A percentile compares a stretch with the other conserved stretches of the same genome.
These are phyloP conservation scores for Panzeria rudis DNA, from an alignment of 2,888 invertebrate species.

Conservation along the genomic window DNA sequence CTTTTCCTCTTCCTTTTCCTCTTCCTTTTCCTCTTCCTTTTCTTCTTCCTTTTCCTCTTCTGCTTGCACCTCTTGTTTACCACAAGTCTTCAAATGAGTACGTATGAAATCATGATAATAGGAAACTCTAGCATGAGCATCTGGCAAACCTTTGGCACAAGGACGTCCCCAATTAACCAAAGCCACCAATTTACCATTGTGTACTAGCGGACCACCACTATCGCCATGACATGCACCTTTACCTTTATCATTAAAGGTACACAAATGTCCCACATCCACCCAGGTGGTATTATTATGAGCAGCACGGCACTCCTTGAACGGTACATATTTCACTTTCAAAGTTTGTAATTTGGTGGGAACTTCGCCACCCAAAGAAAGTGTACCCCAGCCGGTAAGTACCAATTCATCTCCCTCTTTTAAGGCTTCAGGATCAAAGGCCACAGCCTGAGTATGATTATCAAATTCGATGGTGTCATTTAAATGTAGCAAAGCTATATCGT, in stretches of 20 bases:
- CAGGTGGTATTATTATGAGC: slow-evolving; percentile 84
- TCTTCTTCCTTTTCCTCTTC: slow-evolving; percentile 3
- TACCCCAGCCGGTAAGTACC: slow-evolving; percentile 87
- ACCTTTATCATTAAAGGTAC: slow-evolving; percentile 85
- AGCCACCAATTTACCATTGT: slow-evolving; percentile 79
- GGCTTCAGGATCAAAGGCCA: slow-evolving; percentile 83
- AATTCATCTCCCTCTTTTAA: slow-evolving; percentile 84
- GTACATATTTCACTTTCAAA: slow-evolving; percentile 85
- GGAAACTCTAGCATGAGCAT: slow-evolving; percentile 81
- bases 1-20: neutral
- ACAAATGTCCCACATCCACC: slow-evolving; percentile 86
- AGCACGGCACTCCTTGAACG: slow-evolving; percentile 85
- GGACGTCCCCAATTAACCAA: slow-evolving; percentile 83
- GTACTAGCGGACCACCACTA: slow-evolving; percentile 81
- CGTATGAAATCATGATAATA: slow-evolving; percentile 82
- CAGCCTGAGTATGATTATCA: slow-evolving; percentile 84
- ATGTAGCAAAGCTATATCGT: slow-evolving; percentile 89
- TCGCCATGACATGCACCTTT: slow-evolving; percentile 84
- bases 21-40: neutral
- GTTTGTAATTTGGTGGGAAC: slow-evolving; percentile 86
- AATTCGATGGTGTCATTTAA: slow-evolving; percentile 85
- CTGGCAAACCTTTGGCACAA: slow-evolving; percentile 81
- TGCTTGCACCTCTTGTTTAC: slow-evolving; percentile 21
- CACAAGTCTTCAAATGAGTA: slow-evolving; percentile 75
- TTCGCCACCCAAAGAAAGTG: slow-evolving; percentile 84